Evolutionary conservation across 2,888 invertebrate genomes (phyloP).

Genomic region (Trissoscelio sp.): DNA sequence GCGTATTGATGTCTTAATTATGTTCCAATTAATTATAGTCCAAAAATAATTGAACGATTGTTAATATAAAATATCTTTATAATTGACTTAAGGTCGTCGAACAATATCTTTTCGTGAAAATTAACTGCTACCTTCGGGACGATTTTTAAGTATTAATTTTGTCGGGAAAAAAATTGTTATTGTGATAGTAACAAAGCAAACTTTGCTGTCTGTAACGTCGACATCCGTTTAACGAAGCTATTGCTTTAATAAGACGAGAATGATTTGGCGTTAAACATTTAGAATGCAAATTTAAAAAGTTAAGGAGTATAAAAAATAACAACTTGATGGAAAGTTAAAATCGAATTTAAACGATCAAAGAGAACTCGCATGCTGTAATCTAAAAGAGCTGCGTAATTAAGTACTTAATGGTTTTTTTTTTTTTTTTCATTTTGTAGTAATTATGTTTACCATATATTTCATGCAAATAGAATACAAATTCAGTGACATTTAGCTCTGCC

Average conservation of each 20-base stretch:
- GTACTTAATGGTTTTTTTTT: not conserved
- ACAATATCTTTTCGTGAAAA: not conserved
- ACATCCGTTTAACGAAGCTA: not conserved
- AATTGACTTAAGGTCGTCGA: not conserved
- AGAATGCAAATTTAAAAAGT: not conserved
- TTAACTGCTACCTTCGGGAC: not conserved
- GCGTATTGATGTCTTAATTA: not conserved
- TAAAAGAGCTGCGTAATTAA: constrained; percentile 14
- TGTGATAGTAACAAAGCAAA: constrained; percentile 10
- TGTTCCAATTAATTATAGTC: not conserved
- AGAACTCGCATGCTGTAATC: not conserved
- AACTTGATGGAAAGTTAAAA: not conserved
- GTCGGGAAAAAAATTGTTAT: constrained; percentile 5
- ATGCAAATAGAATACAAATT: constrained; percentile 20
- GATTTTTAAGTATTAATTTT: not conserved
- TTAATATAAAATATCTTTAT: not conserved
- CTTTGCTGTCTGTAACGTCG: not conserved
- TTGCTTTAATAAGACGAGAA: not conserved
- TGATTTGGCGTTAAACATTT: not conserved
- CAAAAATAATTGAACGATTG: too few species aligned
- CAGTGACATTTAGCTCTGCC: constrained; percentile 19
- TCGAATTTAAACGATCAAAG: not conserved
- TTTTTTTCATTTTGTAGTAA: not conserved
- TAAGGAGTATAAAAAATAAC: not conserved
- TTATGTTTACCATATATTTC: constrained; percentile 22